These are phyloP conservation scores for Notocelia uddmanniana DNA, from an alignment of 2,888 invertebrate species.

Conservation along the genomic window DNA sequence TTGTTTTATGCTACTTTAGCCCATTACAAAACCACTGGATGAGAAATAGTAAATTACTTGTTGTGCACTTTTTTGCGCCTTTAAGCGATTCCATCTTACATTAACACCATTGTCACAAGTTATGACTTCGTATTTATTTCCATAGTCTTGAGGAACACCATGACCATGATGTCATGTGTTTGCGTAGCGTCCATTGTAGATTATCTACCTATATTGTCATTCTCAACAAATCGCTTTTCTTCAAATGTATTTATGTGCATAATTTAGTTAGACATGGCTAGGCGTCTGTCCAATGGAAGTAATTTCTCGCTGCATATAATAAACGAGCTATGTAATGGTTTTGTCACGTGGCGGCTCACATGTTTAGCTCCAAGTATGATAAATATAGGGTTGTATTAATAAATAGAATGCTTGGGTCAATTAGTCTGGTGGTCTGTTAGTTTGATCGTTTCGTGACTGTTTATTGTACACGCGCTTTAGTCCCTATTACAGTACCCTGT, in stretches of 20 bases:
- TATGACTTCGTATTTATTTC: background rate
- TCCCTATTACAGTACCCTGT: background rate
- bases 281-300: constrained; percentile 13
- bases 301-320: constrained; percentile 20
- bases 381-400: constrained; percentile 38
- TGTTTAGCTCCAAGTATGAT: constrained; percentile 36
- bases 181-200: background rate
- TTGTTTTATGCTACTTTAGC: background rate
- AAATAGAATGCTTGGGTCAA: constrained; percentile 36
- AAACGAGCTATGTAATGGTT: background rate
- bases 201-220: background rate
- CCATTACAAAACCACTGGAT: background rate
- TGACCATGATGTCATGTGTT: background rate
- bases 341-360: constrained; percentile 35
- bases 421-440: constrained; percentile 19
- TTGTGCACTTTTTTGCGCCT: too few species aligned
- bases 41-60: background rate
- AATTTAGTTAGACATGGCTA: constrained; percentile 18
- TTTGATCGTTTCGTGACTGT: constrained; percentile 27
- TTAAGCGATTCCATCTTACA: background rate
- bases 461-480: background rate
- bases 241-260: constrained; percentile 21
- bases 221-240: constrained; percentile 28
- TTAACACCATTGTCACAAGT: background rate
- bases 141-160: background rate